Evolutionary conservation across 2,797 vertebrate genomes (phyloP).

Genomic region (Chelon auratus): DNA sequence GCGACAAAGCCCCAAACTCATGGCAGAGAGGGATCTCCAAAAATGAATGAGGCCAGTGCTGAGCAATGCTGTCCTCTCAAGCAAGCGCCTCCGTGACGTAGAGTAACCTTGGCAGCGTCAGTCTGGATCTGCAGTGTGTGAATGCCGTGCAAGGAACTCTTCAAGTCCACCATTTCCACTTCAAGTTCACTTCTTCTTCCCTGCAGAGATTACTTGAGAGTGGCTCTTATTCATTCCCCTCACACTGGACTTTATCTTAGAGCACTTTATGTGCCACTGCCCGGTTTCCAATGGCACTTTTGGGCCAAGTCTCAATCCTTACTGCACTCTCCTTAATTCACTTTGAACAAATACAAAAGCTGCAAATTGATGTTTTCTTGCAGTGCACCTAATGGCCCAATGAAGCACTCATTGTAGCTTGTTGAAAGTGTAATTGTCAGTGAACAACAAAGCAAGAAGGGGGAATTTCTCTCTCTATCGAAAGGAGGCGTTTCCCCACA

Average conservation of each 20-base stretch:
- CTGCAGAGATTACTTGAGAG: conserved; percentile 24
- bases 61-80: conserved; percentile 20
- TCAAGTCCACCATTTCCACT: conserved; percentile 7
- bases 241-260: conserved; percentile 30
- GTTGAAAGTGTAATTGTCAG: conserved; percentile 49
- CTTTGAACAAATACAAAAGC: conserved; percentile 43
- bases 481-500: conserved; percentile 55
- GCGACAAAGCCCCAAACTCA: conserved; percentile 20
- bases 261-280: conserved; percentile 35
- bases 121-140: background rate
- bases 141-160: conserved; percentile 5
- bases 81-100: background rate
- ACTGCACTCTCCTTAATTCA: conserved; percentile 37
- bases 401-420: conserved; percentile 28
- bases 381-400: conserved; percentile 14
- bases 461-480: conserved; percentile 39
- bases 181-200: conserved; percentile 15
- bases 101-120: conserved; percentile 18
- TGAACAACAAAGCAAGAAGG: conserved; percentile 49
- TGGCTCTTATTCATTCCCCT: conserved; percentile 31
- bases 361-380: conserved; percentile 52
- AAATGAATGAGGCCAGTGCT: background rate
- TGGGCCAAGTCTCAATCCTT: conserved; percentile 21
- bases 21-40: conserved; percentile 8
- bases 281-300: conserved; percentile 26